Evolutionary conservation across 2,113 vertebrate genomes (phyloP).

Genomic region (Meriones unguiculatus): DNA sequence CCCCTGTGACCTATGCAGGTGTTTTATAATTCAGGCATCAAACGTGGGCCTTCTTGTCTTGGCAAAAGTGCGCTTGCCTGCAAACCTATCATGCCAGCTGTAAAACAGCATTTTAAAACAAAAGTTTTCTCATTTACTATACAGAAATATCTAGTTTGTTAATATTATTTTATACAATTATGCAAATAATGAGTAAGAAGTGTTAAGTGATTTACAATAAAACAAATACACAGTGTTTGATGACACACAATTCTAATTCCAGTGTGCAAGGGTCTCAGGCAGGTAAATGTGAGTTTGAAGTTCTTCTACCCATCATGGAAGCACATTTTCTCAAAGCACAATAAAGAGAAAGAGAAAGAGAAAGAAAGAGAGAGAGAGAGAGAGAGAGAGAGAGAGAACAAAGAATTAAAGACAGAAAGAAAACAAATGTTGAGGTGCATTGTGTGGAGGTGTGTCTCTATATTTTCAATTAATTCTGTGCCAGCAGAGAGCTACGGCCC

Average conservation of each 20-base stretch:
- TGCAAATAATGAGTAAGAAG: background rate
- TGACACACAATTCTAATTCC: background rate
- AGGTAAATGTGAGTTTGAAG: background rate
- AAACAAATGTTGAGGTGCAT: too few relatives aligned
- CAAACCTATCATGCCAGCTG: accelerated
- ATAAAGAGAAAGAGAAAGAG: background rate
- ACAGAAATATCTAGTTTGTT: accelerated
- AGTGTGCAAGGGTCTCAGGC: background rate
- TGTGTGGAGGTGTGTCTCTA: too few relatives aligned
- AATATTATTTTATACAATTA: background rate
- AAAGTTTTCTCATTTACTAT: background rate
- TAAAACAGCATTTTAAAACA: background rate
- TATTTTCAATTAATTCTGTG: too few relatives aligned
- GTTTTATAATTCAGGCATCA: background rate
- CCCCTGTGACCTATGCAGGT: background rate
- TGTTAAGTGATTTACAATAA: background rate
- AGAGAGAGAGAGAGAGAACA: too few relatives aligned
- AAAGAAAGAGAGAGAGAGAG: too few relatives aligned
- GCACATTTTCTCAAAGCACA: background rate
- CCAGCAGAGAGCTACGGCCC: too few relatives aligned
- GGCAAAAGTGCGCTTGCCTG: background rate
- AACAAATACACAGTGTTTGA: background rate
- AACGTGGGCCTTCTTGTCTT: background rate
- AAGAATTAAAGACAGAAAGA: too few relatives aligned
- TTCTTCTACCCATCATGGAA: background rate